Evolutionary conservation across 1,140 invertebrate species (phyloP), one percentile per base, ranked within the genome.

Genomic region (Magallana gigas): DNA sequence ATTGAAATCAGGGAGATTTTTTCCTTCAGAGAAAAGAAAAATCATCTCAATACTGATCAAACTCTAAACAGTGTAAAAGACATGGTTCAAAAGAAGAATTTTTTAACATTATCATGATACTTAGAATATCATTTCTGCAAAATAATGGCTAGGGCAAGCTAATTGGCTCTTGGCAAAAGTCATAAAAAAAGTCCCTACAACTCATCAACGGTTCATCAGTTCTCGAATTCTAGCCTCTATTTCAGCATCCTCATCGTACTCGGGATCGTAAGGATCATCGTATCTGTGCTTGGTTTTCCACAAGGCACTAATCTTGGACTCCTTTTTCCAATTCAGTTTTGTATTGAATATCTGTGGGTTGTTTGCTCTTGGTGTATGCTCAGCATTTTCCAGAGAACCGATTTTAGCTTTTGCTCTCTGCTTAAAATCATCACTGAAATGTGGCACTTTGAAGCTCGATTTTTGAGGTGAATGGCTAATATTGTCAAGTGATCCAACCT

Each of bases 351-450:
- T 84, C 18, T 84, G 64, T 29, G 58, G 36, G n/a, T 71, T 56
- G 0, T 29, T 81, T 36, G 29, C 11, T 62, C 68, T 23, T 82
- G 85, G 84, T 71, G 96, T 96, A 94, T 98, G 97, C 82, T 96
- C 96, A 0, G 97, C 96, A 94, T 98, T 99, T 11, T 98, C 96
- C 92, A 99, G 94, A 3, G 98, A 99, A 5, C 98, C 98, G 89
- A 99, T 98, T 95, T 91, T 92, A 97, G 92, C 60, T 36, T 76
- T 86, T 8, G 86, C 71, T 16, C 36, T 85, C 16, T 85, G 57
- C 29, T 85, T 88, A 88, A 90, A 91, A 56, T 89, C 83, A 57
- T 68, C 56, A 23, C 84, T 83, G 57, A 86, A 85, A 16, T 92
- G 84, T 36, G 87, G 87, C 29, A 93, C 91, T 80, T 88, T 56